Percentiles rank a stretch among this genome's conserved stretches.
Evolutionary conservation across 2,113 vertebrate species (phyloP).

Genomic region (Thomomys bottae): DNA sequence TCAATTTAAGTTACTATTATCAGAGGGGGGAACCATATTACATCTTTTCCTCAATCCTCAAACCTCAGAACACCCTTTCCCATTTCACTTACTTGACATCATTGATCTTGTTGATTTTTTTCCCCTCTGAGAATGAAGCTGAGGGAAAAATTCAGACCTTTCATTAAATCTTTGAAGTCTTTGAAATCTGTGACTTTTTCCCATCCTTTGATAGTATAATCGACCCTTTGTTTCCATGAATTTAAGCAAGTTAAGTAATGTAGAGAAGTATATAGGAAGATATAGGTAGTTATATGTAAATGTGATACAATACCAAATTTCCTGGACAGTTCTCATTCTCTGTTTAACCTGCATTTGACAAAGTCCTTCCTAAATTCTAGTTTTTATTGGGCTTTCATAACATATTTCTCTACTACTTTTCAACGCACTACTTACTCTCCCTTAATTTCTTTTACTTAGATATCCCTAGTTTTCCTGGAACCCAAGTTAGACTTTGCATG

Average conservation of each 20-base stretch:
- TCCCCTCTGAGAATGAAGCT: slow-evolving; percentile 45
- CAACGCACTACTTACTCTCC: not conserved
- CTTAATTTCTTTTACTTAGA: not conserved
- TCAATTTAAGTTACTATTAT: not conserved
- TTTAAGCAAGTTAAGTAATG: not conserved
- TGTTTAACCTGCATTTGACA: not conserved
- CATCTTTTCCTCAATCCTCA: not conserved
- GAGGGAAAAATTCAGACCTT: not conserved
- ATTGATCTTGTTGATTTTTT: not conserved
- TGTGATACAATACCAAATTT: not conserved
- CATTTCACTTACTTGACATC: not conserved
- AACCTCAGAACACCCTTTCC: not conserved
- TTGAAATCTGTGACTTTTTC: not conserved
- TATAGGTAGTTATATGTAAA: not conserved
- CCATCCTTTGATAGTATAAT: not conserved
- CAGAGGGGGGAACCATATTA: not conserved
- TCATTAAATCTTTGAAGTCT: not conserved
- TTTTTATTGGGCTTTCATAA: slow-evolving; percentile 1
- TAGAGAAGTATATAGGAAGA: not conserved
- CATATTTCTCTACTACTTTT: not conserved
- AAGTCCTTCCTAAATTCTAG: not conserved
- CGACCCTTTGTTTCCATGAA: not conserved
- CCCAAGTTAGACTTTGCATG: not conserved
- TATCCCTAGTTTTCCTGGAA: slow-evolving; percentile 23
- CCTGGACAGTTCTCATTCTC: not conserved